Base-by-base conservation (phyloP, 2,113 vertebrate species). In the Xyrauchen texanus region DNA sequence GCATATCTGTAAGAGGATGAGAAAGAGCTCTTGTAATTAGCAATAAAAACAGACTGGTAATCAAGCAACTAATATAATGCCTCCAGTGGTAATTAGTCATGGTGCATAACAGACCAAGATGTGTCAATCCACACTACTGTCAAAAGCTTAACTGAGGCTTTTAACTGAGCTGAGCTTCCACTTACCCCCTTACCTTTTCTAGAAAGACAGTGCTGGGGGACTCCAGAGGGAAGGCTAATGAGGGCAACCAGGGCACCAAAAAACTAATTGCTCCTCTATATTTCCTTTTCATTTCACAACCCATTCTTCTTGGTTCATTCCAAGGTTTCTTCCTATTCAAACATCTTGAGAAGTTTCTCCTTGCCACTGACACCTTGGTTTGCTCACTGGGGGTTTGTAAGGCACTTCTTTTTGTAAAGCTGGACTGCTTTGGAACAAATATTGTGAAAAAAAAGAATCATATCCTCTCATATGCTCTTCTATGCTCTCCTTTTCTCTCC, bases 11-110 rank as follows among this genome's bases (percentile, higher is more conserved):
- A 87, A 92, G 91, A 91, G 90, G 90, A 91, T 87, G 87, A 73
- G 77, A 86, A 82, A 86, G 88, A 88, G 86, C 88, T 90, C 87
- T 84, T 87, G 82, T 90, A 93, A 93, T 93, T 91, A 92, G 86
- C 88, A 85, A 88, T 87, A 62, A 90, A 86, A 90, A 82, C 87
- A 90, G 88, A 85, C 84, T 84, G 87, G 85, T 88, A 90, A 90
- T 92, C 88, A 89, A 91, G 89, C 86, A 90, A 85, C 88, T 91
- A 90, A 92, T 92, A 88, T 88, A 88, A 84, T 85, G 83, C 87
- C 90, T 89, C 86, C 82, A 85, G 78, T 88, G 87, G 90, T 88
- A 91, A 90, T 90, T 89, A 92, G 90, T 91, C 89, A 87, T 79
- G 82, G 72, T 82, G 78, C 76, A 60, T 76, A 70, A 80, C 60